These are phyloP conservation scores for Sinocyclocheilus maitianheensis DNA, from an alignment of 2,113 vertebrate genomes.

Conservation along the genomic window DNA sequence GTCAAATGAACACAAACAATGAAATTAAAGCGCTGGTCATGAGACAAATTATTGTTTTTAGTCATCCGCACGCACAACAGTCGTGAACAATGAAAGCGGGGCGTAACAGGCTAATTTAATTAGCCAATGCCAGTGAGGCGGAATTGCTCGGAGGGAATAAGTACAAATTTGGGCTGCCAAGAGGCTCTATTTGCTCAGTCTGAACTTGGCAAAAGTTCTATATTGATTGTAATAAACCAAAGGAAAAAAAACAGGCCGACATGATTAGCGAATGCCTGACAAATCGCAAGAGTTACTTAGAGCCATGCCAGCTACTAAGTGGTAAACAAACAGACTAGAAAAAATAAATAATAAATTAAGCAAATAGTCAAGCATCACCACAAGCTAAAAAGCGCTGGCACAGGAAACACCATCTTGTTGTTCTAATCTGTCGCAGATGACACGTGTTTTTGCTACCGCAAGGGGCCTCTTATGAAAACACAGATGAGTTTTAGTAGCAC, in stretches of 20 bases:
- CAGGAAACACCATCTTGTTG: constrained; percentile 12
- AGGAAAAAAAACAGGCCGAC: neutral
- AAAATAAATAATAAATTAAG: constrained; percentile 1
- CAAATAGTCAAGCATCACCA: constrained; percentile 14
- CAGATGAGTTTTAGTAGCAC: constrained; percentile 7
- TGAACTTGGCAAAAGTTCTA: constrained; percentile 24
- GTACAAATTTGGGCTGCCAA: constrained; percentile 40
- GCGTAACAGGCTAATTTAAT: constrained; percentile 37
- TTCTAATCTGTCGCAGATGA: constrained; percentile 18
- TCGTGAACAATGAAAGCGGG: constrained; percentile 9
- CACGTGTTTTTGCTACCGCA: neutral
- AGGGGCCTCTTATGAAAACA: constrained; percentile 33
- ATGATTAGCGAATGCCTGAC: constrained; percentile 13
- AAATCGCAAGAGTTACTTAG: constrained; percentile 17
- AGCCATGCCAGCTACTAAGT: constrained; percentile 11
- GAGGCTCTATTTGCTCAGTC: constrained; percentile 1
- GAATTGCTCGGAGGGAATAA: constrained; percentile 31
- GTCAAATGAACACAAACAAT: constrained; percentile 45
- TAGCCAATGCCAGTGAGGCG: constrained; percentile 33
- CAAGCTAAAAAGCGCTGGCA: constrained; percentile 20
- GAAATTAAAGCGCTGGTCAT: constrained; percentile 30
- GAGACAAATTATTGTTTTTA: constrained; percentile 28
- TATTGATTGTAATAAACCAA: neutral
- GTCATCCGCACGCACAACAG: neutral
- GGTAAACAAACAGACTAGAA: constrained; percentile 24